phyloP scores from a whole-genome alignment of 2,888 invertebrate genomes.

The Sympetrum striolatum region DNA sequence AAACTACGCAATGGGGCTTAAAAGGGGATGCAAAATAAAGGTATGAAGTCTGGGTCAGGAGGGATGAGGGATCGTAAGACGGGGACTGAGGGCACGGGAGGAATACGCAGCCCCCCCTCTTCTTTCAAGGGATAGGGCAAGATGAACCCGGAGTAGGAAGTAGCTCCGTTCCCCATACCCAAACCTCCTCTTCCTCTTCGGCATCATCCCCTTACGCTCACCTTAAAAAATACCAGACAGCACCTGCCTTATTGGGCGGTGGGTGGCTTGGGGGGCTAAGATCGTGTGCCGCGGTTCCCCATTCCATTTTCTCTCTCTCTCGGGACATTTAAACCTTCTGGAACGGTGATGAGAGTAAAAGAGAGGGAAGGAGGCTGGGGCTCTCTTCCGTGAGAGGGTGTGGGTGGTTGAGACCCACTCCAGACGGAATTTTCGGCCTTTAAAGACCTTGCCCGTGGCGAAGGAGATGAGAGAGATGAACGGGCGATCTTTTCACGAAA shows the following conservation, averaged over 20 bases:
- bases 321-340: background rate
- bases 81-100: background rate
- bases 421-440: slow-evolving; percentile 11
- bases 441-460: slow-evolving; percentile 17
- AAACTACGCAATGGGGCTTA: too few relatives aligned
- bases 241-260: background rate
- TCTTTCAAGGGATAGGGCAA: background rate
- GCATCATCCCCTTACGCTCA: background rate
- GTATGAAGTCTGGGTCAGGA: too few relatives aligned
- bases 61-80: too few relatives aligned
- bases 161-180: background rate
- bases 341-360: background rate
- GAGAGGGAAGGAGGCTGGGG: background rate
- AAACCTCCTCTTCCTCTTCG: background rate
- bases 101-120: background rate
- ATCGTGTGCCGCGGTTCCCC: background rate
- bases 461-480: background rate
- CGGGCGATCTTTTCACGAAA: background rate
- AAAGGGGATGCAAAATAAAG: too few relatives aligned
- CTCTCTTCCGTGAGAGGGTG: background rate
- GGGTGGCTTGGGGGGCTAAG: background rate
- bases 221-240: background rate
- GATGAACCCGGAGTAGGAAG: background rate
- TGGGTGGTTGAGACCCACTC: background rate
- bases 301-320: background rate